Conservation (phyloP, 2,888 invertebrate species). For the Lasius fuliginosus region DNA sequence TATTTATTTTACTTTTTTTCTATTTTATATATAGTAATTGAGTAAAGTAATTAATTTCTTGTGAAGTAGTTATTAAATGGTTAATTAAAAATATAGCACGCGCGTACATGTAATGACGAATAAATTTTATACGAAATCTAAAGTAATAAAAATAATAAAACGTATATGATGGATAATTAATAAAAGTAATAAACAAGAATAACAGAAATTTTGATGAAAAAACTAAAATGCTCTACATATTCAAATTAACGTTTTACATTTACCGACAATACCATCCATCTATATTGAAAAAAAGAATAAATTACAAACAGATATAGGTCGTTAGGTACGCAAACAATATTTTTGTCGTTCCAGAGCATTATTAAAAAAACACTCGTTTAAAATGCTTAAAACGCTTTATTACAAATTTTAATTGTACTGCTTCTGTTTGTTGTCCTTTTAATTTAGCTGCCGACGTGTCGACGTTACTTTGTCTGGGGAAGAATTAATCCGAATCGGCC, state of each 20-base stretch:
- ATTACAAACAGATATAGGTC: background rate
- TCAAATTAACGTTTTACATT: conserved; percentile 2
- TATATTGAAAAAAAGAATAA: background rate
- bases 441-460: conserved; percentile 23
- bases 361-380: background rate
- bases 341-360: background rate
- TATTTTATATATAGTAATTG: background rate
- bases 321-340: background rate
- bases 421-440: background rate
- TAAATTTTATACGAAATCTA: too few species aligned
- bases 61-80: background rate
- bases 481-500: conserved; percentile 43
- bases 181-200: too few species aligned
- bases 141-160: too few species aligned
- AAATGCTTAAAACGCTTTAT: background rate
- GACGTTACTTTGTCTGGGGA: conserved; percentile 35
- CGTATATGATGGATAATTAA: too few species aligned
- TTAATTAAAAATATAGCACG: too few species aligned
- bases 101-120: too few species aligned
- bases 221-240: background rate
- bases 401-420: conserved; percentile 17
- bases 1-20: background rate
- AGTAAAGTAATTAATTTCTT: background rate
- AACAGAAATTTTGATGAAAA: background rate
- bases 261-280: background rate